A percentile compares a stretch with the other conserved stretches of the same genome.
Evolutionary conservation across 2,888 invertebrate genomes (phyloP).

Genomic region (Drosophila nigritarsus): DNA sequence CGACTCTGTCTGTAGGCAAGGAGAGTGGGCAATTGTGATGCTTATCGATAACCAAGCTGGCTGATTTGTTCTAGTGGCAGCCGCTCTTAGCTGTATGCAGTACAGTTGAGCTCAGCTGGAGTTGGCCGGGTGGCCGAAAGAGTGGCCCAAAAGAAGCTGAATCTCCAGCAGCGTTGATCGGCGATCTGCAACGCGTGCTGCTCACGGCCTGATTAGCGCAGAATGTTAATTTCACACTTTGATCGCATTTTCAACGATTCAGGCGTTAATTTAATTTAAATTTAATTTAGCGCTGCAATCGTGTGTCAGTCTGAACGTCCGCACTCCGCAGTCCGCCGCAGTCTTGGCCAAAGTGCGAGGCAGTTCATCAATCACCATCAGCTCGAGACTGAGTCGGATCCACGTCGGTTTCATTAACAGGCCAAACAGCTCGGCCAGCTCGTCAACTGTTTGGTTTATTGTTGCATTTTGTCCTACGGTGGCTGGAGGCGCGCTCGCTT

Average conservation of each 20-base stretch:
- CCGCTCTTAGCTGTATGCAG: constrained; percentile 25
- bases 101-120: constrained; percentile 14
- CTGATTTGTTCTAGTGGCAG: constrained; percentile 65
- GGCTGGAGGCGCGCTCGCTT: constrained; percentile 58
- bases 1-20: constrained; percentile 20
- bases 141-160: constrained; percentile 13
- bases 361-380: constrained; percentile 72
- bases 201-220: constrained; percentile 73
- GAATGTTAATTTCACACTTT: constrained; percentile 82
- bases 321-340: constrained; percentile 1
- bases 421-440: constrained; percentile 44
- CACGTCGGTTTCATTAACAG: constrained; percentile 71
- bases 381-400: constrained; percentile 18
- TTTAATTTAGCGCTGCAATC: constrained; percentile 69
- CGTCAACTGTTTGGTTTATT: constrained; percentile 74
- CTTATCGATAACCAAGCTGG: constrained; percentile 45
- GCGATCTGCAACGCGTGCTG: constrained; percentile 61
- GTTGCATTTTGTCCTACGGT: constrained; percentile 76
- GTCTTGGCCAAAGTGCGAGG: constrained; percentile 21
- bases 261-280: constrained; percentile 80
- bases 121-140: constrained; percentile 24
- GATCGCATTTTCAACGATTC: constrained; percentile 74
- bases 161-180: constrained; percentile 26
- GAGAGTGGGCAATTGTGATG: constrained; percentile 55
- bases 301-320: constrained; percentile 9